Base-by-base conservation (phyloP, 2,888 invertebrate genomes). In the Cephus rjabovi region DNA sequence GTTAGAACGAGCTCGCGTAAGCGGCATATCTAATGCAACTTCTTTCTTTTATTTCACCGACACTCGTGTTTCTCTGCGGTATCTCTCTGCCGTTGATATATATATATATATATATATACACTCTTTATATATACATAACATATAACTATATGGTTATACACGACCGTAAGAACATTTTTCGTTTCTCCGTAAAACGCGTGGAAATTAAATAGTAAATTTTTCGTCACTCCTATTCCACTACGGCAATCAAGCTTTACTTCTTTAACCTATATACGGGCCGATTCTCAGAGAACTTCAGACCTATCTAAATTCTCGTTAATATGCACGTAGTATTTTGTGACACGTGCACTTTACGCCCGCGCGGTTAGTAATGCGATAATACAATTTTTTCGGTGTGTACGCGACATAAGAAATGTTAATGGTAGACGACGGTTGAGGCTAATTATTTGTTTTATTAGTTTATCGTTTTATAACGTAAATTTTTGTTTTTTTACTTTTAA, bases 41-140 rank as follows among this genome's bases (percentile, higher is more conserved):
- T 71, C 71, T 70, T 70, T 70, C 31, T 71, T 71, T 71, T 33
- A 71, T 34, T 31, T 71, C 34, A 71, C 71, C 56, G 56, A 56
- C 56, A 56, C 56, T 56, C 56, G 56, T 56, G 23, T 56, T 56
- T 56, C 56, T 56, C 15, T 56, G 23, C 56, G 23, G 15, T 56
- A 56, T 56, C 56, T 56, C 23, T 31, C 9, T 71, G 34, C 1
- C 71, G 33, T 71, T 34, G 0, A 71, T 12, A 71, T 33, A 34
- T 12, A 15, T 31, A 1, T 69, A 69, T 69, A 69, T 11, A 70
- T 30, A 70, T 70, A 70, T 23, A 70, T 70, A 70, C 9, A 70
- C 30, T 30, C 11, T 6, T 1, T 40, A 40, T 40, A 6, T 40
- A 40, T 15, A 40, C 40, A 23, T 6, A 40, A 56, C 23, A 56